Evolutionary conservation across 2,113 vertebrate species (phyloP).

Genomic region (Lanius ludovicianus): DNA sequence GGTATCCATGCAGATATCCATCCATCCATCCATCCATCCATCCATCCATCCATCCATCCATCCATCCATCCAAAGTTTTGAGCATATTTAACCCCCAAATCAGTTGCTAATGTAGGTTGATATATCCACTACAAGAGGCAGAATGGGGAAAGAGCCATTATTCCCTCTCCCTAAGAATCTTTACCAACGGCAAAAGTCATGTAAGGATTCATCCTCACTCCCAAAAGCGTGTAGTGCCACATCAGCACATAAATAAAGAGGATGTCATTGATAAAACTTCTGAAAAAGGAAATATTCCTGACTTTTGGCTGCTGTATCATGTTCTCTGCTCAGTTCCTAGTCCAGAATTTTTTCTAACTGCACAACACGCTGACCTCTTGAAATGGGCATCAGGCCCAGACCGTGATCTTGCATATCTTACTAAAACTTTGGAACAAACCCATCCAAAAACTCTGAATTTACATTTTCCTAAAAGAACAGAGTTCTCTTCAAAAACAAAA

Average conservation of each 20-base stretch:
- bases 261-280: not conserved
- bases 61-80: not conserved
- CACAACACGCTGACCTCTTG: not conserved
- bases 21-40: not conserved
- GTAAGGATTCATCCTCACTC: not conserved
- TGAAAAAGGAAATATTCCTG: not conserved
- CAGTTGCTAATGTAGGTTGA: not conserved
- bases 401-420: slow-evolving; percentile 24
- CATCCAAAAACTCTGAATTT: not conserved
- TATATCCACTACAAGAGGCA: not conserved
- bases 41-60: not conserved
- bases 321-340: not conserved
- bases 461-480: not conserved
- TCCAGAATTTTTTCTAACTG: not conserved
- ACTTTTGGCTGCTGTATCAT: not conserved
- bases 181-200: not conserved
- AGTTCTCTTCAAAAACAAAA: not conserved
- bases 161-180: not conserved
- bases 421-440: slow-evolving; percentile 1
- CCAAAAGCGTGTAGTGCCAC: not conserved
- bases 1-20: not conserved
- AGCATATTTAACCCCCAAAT: not conserved
- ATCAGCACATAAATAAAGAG: not conserved
- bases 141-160: not conserved
- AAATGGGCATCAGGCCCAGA: not conserved